A percentile compares a stretch with the other conserved stretches of the same genome.
Conservation (phyloP, 2,888 invertebrate genomes). For the Chromoteleia sp. region DNA sequence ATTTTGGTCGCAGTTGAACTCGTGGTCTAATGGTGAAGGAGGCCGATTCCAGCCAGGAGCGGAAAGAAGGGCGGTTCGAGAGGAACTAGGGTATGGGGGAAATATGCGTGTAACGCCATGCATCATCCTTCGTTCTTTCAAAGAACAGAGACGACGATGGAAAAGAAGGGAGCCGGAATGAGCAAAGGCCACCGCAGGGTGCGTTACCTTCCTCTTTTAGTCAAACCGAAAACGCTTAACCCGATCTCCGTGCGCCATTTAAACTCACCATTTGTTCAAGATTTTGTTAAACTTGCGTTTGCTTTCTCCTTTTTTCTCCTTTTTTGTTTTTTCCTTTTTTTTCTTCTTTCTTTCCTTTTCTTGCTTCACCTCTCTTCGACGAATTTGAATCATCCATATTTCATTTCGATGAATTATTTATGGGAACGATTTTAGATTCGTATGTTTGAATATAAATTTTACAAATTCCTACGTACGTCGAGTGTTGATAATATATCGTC, state of each 20-base stretch:
- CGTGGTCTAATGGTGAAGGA: constrained; percentile 76
- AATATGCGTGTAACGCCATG: constrained; percentile 84
- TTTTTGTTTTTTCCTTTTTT: too few species aligned
- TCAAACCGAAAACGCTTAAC: constrained; percentile 33
- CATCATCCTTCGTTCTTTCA: constrained; percentile 82
- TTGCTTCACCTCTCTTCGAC: constrained; percentile 7
- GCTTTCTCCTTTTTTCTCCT: too few species aligned
- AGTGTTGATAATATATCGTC: constrained; percentile 5
- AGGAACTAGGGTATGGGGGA: constrained; percentile 66
- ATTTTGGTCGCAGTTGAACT: constrained; percentile 76
- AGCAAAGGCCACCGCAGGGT: constrained; percentile 84
- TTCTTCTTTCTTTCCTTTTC: too few species aligned
- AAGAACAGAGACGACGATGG: constrained; percentile 34
- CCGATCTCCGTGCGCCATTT: constrained; percentile 16
- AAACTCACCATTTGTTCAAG: constrained; percentile 22
- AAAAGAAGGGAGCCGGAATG: constrained; percentile 72
- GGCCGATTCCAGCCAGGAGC: constrained; percentile 74
- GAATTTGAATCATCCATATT: constrained; percentile 5
- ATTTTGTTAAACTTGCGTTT: constrained; percentile 21
- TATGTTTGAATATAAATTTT: constrained; percentile 27
- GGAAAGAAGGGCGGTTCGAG: constrained; percentile 68
- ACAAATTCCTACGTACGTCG: constrained; percentile 19
- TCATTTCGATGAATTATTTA: constrained; percentile 34
- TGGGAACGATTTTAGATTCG: constrained; percentile 12
- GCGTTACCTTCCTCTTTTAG: constrained; percentile 79